Percentiles rank a stretch among this genome's conserved stretches.
Conservation (phyloP, 2,797 vertebrate species). For the Darevskia nairensis region DNA sequence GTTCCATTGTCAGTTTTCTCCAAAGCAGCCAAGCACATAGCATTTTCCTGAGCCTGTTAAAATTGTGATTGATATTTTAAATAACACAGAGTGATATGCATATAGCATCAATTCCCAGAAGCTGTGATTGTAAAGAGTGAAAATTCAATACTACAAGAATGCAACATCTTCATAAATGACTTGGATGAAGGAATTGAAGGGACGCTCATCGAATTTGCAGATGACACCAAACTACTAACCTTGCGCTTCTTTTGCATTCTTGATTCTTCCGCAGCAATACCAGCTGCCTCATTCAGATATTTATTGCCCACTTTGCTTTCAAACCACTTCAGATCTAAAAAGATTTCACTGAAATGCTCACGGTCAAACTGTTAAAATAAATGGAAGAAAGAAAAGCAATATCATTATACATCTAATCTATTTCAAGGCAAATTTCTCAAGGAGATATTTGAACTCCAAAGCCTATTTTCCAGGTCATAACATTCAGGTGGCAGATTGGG, state of each 20-base stretch:
- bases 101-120: conserved; percentile 14
- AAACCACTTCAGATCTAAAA: conserved; percentile 99
- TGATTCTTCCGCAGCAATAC: conserved; percentile 90
- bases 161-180: not conserved
- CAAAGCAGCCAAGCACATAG: conserved; percentile 84
- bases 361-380: conserved; percentile 89
- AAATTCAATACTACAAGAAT: not conserved
- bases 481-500: no score
- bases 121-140: conserved; percentile 7
- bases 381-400: conserved; percentile 33
- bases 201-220: no score
- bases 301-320: conserved; percentile 99
- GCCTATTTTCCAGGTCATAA: not conserved
- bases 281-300: conserved; percentile 96
- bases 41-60: conserved; percentile 80
- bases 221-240: conserved; percentile 70
- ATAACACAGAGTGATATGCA: conserved; percentile 47
- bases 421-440: not conserved
- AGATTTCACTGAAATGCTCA: conserved; percentile 96
- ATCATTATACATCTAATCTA: not conserved
- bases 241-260: conserved; percentile 80
- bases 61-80: conserved; percentile 57
- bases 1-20: conserved; percentile 77
- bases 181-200: no score
- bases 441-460: not conserved